Conservation (phyloP, 2,888 invertebrate genomes). For the Heteromyza rotundicornis region DNA sequence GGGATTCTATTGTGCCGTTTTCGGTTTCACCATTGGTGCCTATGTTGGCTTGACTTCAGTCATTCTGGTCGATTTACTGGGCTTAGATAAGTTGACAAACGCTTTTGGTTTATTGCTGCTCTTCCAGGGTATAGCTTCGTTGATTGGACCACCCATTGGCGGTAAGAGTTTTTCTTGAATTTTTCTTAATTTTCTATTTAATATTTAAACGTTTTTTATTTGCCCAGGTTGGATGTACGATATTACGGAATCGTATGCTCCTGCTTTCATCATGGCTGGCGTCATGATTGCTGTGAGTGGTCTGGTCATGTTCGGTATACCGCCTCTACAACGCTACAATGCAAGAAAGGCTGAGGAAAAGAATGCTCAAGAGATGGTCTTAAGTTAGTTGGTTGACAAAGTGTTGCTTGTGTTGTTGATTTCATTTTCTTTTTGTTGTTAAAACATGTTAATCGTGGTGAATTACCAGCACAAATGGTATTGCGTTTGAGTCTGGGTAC, state of each 20-base stretch:
- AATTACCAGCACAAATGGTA: no score
- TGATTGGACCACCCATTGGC: conserved; percentile 91
- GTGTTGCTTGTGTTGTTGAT: background rate
- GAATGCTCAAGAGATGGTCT: conserved; percentile 44
- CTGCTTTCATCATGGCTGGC: conserved; percentile 90
- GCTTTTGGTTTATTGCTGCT: conserved; percentile 91
- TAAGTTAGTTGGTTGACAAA: no score
- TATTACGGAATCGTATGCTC: conserved; percentile 76
- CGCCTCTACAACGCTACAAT: conserved; percentile 69
- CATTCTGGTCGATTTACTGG: conserved; percentile 90
- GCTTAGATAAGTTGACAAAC: conserved; percentile 92
- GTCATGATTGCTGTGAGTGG: conserved; percentile 85
- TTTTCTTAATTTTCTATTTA: background rate
- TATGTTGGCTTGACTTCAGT: conserved; percentile 97
- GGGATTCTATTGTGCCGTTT: conserved; percentile 77
- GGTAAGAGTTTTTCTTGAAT: conserved; percentile 68
- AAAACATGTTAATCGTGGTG: no score
- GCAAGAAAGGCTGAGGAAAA: conserved; percentile 37
- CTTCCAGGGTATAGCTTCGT: conserved; percentile 92
- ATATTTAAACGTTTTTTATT: background rate
- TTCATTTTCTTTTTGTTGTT: background rate
- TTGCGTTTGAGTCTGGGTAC: no score
- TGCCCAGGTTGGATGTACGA: conserved; percentile 84
- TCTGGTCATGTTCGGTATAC: conserved; percentile 84
- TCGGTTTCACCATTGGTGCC: conserved; percentile 92